These are phyloP conservation scores for Ammodytes marinus DNA, from an alignment of 2,113 vertebrate genomes.

Conservation along the genomic window DNA sequence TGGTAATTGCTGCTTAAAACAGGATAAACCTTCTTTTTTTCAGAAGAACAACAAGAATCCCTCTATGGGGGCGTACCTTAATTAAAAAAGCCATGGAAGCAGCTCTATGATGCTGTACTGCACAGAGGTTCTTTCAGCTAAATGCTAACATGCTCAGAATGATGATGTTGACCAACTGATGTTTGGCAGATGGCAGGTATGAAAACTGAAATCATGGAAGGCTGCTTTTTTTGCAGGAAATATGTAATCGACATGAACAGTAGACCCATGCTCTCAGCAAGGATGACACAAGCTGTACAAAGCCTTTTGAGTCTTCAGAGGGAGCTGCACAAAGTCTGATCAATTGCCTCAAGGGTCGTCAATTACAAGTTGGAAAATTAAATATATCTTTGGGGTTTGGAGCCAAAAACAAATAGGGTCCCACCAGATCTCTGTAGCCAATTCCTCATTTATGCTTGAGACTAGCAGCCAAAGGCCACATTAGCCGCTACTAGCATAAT, in stretches of 20 bases:
- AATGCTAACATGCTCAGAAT: not conserved
- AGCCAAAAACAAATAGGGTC: not conserved
- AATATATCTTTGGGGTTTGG: not conserved
- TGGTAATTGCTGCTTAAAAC: conserved; percentile 2
- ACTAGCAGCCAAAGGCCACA: not conserved
- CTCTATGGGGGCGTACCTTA: no score
- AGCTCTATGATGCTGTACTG: no score
- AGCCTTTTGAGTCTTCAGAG: not conserved
- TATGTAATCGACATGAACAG: not conserved
- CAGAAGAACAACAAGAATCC: no score
- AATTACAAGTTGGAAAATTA: not conserved
- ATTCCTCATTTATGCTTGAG: not conserved
- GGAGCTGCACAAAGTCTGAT: not conserved
- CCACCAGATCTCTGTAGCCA: not conserved
- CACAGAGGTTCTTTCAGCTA: not conserved
- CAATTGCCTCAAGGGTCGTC: not conserved
- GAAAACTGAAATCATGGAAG: no score
- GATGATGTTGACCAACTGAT: not conserved
- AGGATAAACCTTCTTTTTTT: not conserved
- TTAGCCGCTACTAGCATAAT: not conserved
- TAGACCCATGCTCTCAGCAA: not conserved
- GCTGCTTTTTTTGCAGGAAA: no score
- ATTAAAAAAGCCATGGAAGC: not conserved
- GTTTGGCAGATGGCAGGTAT: not conserved
- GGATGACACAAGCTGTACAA: not conserved